Percentiles rank a stretch among this genome's conserved stretches.
Evolutionary conservation across 2,888 invertebrate genomes (phyloP).

Genomic region (Coenonympha glycerion): DNA sequence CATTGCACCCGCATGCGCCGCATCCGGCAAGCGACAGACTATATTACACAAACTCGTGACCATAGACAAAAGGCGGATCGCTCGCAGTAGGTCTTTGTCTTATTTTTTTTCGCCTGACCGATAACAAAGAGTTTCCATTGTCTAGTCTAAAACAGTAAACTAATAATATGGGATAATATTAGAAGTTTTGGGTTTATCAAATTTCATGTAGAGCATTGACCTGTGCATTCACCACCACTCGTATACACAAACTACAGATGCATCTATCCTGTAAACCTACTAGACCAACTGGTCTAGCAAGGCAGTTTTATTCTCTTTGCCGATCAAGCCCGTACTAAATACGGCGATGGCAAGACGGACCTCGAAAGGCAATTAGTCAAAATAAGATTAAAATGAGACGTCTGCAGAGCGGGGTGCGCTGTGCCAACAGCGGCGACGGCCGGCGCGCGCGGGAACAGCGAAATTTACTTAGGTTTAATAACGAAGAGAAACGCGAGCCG

Average conservation of each 20-base stretch:
- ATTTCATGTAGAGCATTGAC: too few species aligned
- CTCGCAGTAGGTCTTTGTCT: slow-evolving; percentile 51
- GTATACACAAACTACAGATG: too few species aligned
- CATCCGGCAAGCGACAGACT: slow-evolving; percentile 55
- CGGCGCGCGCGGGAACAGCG: slow-evolving; percentile 67
- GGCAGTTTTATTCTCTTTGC: too few species aligned
- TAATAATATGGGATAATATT: slow-evolving; percentile 19
- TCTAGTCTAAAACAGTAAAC: too few species aligned
- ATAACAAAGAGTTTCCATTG: slow-evolving; percentile 21
- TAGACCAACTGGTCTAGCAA: too few species aligned
- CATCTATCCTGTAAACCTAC: too few species aligned
- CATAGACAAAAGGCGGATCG: slow-evolving; percentile 57
- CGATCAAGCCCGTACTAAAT: not conserved
- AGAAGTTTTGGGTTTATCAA: not conserved
- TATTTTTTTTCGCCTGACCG: slow-evolving; percentile 31
- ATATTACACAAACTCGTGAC: slow-evolving; percentile 52
- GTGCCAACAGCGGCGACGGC: slow-evolving; percentile 57
- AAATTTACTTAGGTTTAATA: slow-evolving; percentile 76
- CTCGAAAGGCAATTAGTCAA: slow-evolving; percentile 22
- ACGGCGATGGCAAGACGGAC: not conserved
- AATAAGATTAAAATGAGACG: slow-evolving; percentile 22
- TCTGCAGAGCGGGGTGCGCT: slow-evolving; percentile 18
- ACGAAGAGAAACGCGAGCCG: slow-evolving; percentile 71
- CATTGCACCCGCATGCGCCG: slow-evolving; percentile 65
- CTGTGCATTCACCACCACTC: too few species aligned